These are phyloP conservation scores for Salvelinus alpinus DNA, from an alignment of 2,113 vertebrate genomes.

Conservation along the genomic window DNA sequence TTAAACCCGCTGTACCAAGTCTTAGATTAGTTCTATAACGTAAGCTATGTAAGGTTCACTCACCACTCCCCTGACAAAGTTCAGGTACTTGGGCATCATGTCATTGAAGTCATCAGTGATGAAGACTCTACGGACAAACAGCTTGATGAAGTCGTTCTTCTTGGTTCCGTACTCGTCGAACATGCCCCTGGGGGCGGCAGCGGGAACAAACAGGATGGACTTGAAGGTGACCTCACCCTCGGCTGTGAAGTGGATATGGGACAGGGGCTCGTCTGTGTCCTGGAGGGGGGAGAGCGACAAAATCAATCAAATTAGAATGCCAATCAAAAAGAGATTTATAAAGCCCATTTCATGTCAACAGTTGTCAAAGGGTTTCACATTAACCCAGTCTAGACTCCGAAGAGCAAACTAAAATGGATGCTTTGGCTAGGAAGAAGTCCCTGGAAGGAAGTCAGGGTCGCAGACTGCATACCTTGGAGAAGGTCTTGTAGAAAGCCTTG, in stretches of 20 bases:
- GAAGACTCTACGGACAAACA: conserved; percentile 96
- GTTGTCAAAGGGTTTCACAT: neutral
- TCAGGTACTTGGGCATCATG: conserved; percentile 99
- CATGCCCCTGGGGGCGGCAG: conserved; percentile 88
- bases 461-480: conserved; percentile 84
- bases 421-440: neutral
- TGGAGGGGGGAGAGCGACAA: conserved; percentile 45
- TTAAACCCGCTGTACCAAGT: too few relatives aligned
- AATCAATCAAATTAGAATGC: neutral
- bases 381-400: neutral
- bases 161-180: conserved; percentile 98
- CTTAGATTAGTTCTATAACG: neutral
- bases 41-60: conserved; percentile 58
- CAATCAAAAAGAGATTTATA: neutral
- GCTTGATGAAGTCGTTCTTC: conserved; percentile 98
- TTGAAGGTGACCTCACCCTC: conserved; percentile 99
- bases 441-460: neutral
- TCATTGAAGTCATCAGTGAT: conserved; percentile 99
- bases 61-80: conserved; percentile 96
- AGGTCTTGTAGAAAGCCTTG: conserved; percentile 97
- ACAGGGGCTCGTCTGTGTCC: conserved; percentile 90
- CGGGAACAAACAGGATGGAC: conserved; percentile 96
- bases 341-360: neutral
- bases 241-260: conserved; percentile 95
- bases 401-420: neutral